Evolutionary conservation across 2,888 invertebrate species (phyloP).

Genomic region (Epinotia ramella): DNA sequence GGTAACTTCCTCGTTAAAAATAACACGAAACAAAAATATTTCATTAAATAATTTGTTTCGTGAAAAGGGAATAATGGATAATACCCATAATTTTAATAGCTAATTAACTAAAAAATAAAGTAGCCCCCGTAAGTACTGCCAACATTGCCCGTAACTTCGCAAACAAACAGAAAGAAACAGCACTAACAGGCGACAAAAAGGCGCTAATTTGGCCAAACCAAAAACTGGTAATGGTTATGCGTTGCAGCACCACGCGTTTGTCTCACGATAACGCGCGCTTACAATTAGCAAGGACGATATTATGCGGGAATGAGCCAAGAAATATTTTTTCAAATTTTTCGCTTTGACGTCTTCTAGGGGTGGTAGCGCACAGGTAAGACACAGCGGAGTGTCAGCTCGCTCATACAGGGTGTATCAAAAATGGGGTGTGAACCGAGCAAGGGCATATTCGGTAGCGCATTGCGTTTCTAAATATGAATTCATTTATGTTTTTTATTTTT

Average conservation of each 20-base stretch:
- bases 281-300: constrained; percentile 78
- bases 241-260: constrained; percentile 82
- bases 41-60: no score
- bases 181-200: constrained; percentile 76
- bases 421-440: no score
- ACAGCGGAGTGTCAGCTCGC: no score
- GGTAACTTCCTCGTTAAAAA: no score
- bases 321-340: neutral
- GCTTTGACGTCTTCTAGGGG: no score
- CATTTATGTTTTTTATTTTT: no score
- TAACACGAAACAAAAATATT: no score
- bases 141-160: constrained; percentile 36
- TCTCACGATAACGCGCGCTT: constrained; percentile 85
- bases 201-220: constrained; percentile 84
- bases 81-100: neutral
- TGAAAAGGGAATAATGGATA: neutral
- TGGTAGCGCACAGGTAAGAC: no score
- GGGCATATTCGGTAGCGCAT: no score
- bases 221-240: constrained; percentile 85
- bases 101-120: constrained; percentile 2
- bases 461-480: no score
- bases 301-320: constrained; percentile 54
- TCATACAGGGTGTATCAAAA: no score
- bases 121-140: neutral
- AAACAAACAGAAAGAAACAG: constrained; percentile 48